Conservation (phyloP, 2,113 vertebrate species). For the Aplodontia rufa region DNA sequence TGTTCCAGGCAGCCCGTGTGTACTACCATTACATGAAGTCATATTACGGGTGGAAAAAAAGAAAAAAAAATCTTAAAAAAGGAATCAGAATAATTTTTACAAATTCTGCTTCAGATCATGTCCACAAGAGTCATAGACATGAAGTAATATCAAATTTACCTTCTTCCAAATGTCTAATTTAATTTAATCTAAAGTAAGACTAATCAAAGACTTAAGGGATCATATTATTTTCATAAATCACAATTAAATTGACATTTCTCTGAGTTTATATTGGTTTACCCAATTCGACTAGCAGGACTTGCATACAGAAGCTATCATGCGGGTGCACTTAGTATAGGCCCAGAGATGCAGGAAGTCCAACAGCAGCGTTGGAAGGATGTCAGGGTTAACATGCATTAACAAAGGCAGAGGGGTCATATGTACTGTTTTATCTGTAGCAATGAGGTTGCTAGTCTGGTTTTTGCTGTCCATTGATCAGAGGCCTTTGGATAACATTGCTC, state of each 20-base stretch:
- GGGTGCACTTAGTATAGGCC: rapidly evolving
- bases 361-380: no score
- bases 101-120: background rate
- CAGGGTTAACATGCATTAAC: background rate
- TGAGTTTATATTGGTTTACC: background rate
- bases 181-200: background rate
- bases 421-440: background rate
- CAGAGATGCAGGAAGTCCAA: background rate
- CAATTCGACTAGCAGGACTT: background rate
- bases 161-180: background rate
- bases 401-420: background rate
- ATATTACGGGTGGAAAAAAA: no score
- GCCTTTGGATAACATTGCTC: background rate
- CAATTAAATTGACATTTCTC: background rate
- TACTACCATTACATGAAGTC: background rate
- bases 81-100: background rate
- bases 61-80: background rate
- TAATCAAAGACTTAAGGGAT: background rate
- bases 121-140: no score
- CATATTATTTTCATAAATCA: background rate
- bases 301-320: background rate
- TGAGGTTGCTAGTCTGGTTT: background rate
- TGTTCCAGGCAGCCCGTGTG: background rate
- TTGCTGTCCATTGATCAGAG: background rate
- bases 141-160: background rate